A percentile compares a stretch with the other conserved stretches of the same genome.
Conservation (phyloP, 2,113 vertebrate genomes). For the Psammodynastes pulverulentus region DNA sequence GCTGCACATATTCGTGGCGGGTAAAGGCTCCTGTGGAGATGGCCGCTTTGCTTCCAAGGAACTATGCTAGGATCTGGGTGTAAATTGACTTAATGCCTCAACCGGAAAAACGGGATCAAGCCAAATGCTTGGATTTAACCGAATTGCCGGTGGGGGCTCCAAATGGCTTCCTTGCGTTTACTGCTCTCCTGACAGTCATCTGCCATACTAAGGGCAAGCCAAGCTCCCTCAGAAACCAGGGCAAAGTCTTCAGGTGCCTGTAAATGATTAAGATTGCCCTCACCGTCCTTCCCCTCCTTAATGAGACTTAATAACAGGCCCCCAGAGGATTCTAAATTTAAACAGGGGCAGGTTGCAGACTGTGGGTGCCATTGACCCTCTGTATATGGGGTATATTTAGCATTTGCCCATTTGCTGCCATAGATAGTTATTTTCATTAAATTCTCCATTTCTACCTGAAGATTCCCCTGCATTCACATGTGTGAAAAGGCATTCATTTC, state of each 20-base stretch:
- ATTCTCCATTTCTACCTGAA: not conserved
- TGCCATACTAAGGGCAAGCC: not conserved
- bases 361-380: not conserved
- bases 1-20: not conserved
- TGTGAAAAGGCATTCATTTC: not conserved
- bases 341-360: not conserved
- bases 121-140: constrained; percentile 4
- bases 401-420: not conserved
- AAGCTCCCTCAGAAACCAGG: not conserved
- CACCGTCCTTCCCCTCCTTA: not conserved
- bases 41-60: not conserved
- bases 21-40: not conserved
- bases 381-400: not conserved
- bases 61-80: not conserved
- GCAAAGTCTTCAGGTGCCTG: not conserved
- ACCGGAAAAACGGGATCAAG: not conserved
- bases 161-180: not conserved
- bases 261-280: not conserved
- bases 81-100: not conserved
- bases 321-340: not conserved
- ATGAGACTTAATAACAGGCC: not conserved
- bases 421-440: not conserved
- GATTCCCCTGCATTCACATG: not conserved
- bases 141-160: not conserved
- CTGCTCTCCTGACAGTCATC: not conserved